Conservation (phyloP, 2,113 vertebrate species). For the Menidia beryllina region DNA sequence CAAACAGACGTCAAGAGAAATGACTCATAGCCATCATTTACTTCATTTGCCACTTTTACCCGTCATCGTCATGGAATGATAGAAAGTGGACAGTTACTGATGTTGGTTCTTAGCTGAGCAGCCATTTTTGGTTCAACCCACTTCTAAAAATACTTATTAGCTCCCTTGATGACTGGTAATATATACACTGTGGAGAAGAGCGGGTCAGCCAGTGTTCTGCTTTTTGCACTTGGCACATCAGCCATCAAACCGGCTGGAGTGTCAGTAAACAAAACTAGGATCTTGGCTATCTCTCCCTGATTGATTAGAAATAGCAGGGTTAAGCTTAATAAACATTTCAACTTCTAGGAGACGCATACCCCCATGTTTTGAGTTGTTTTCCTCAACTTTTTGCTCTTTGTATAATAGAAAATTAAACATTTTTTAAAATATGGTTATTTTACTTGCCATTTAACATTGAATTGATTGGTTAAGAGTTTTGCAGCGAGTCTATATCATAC, state of each 20-base stretch:
- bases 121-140: constrained; percentile 1
- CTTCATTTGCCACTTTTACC: neutral
- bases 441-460: too few relatives aligned
- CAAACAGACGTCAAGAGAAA: too few relatives aligned
- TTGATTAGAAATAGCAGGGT: neutral
- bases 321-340: neutral
- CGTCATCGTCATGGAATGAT: neutral
- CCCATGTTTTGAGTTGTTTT: neutral
- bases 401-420: too few relatives aligned
- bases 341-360: neutral
- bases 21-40: too few relatives aligned
- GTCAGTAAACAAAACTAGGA: constrained; percentile 6
- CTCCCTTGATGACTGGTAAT: constrained; percentile 1
- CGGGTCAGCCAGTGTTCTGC: constrained; percentile 11
- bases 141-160: constrained; percentile 6
- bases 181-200: neutral
- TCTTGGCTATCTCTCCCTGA: neutral
- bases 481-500: too few relatives aligned
- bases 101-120: constrained; percentile 5
- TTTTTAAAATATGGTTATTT: too few relatives aligned
- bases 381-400: too few relatives aligned
- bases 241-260: neutral
- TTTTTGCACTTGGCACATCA: constrained; percentile 10
- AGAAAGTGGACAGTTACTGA: neutral
- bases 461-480: too few relatives aligned